Conservation (phyloP, 2,888 invertebrate genomes). For the Ashinkailepas kermadecensis region DNA sequence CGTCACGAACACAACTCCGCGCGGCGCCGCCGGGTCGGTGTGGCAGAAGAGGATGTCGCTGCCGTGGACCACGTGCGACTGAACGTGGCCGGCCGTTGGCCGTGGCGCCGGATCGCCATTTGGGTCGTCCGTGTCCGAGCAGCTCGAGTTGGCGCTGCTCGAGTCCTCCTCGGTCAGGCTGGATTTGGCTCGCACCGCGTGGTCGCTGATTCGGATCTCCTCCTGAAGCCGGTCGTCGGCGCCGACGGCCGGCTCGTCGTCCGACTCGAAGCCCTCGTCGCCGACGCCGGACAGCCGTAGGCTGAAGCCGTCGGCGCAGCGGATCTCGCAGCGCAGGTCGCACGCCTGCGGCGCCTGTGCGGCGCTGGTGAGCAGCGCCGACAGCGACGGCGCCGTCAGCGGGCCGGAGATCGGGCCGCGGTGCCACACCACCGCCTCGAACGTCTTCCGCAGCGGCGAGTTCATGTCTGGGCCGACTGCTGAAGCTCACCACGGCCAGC, state of each 20-base stretch:
- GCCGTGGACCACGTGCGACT: conserved; percentile 32
- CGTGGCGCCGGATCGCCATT: not conserved
- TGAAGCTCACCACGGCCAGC: not conserved
- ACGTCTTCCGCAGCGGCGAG: not conserved
- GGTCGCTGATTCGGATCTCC: conserved; percentile 23
- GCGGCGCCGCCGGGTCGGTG: conserved; percentile 38
- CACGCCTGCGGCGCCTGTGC: not conserved
- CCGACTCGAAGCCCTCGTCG: conserved; percentile 49
- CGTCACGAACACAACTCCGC: conserved; percentile 39
- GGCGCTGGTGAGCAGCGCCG: not conserved
- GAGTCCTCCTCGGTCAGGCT: conserved; percentile 1
- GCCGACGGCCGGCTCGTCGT: conserved; percentile 39
- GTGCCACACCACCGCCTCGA: not conserved
- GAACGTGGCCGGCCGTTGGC: not conserved
- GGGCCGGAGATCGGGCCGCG: not conserved
- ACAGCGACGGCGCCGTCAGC: not conserved
- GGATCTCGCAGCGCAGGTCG: conserved; percentile 10
- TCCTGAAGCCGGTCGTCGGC: conserved; percentile 24
- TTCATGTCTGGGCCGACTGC: too few species aligned
- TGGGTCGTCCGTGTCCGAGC: conserved; percentile 7
- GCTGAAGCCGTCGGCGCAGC: not conserved
- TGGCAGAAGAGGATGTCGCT: conserved; percentile 41
- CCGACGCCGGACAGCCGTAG: not conserved
- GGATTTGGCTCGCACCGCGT: conserved; percentile 9
- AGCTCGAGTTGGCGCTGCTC: conserved; percentile 23